These are phyloP conservation scores for Eueides isabella DNA, from an alignment of 1,140 invertebrate genomes.

Conservation along the genomic window DNA sequence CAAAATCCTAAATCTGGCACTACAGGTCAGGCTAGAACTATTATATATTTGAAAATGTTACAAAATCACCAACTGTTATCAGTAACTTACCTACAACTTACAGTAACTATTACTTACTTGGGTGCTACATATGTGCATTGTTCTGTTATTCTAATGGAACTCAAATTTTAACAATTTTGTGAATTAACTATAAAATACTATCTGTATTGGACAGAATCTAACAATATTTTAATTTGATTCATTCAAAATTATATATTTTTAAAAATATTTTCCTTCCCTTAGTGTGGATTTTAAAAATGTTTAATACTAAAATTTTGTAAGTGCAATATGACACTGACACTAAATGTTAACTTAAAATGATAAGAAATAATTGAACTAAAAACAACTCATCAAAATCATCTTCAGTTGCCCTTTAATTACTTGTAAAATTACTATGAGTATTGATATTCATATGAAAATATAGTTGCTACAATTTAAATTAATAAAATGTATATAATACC, in stretches of 20 bases:
- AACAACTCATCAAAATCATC: not conserved
- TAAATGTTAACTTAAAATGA: too few species aligned
- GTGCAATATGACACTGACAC: not conserved
- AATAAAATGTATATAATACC: not conserved
- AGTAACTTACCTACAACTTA: conserved; percentile 11
- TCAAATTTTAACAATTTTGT: too few species aligned
- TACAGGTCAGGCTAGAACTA: conserved; percentile 22
- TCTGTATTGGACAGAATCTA: too few species aligned
- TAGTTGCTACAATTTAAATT: not conserved
- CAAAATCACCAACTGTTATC: conserved; percentile 9
- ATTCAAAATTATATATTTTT: too few species aligned
- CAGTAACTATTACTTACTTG: conserved; percentile 6
- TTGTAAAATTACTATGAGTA: not conserved
- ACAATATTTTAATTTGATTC: too few species aligned
- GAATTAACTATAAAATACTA: too few species aligned
- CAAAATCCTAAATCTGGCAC: conserved; percentile 21
- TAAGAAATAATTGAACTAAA: too few species aligned
- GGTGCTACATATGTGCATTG: conserved; percentile 8
- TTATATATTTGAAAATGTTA: conserved; percentile 7
- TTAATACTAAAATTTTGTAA: not conserved
- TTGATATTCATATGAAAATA: not conserved
- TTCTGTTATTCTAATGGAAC: not conserved
- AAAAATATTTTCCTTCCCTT: not conserved
- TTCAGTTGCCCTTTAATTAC: not conserved
- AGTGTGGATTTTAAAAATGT: not conserved